phyloP scores from a whole-genome alignment of 2,888 invertebrate species.

The Andrena dorsata region DNA sequence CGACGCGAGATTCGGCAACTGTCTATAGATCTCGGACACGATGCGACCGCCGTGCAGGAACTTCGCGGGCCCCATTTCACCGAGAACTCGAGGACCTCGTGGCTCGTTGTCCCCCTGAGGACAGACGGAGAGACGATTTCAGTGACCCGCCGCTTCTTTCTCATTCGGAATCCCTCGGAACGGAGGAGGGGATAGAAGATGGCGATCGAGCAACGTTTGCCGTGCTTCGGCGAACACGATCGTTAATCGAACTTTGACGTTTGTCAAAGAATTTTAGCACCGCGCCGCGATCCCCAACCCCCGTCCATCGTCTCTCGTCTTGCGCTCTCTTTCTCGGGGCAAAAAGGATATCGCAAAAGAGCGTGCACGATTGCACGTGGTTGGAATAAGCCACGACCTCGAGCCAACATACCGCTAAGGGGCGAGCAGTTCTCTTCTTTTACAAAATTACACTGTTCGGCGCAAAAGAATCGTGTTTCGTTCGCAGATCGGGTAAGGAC shows the following conservation, averaged over 20 bases:
- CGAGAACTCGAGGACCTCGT: slow-evolving; percentile 57
- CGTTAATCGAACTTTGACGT: slow-evolving; percentile 8
- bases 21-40: slow-evolving; percentile 44
- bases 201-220: not conserved
- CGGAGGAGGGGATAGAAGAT: slow-evolving; percentile 26
- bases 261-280: not conserved
- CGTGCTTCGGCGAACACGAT: not conserved
- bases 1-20: slow-evolving; percentile 38
- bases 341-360: slow-evolving; percentile 15
- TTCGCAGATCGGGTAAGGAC: not conserved
- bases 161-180: not conserved
- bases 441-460: not conserved
- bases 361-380: slow-evolving; percentile 15
- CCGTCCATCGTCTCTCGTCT: slow-evolving; percentile 67
- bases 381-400: slow-evolving; percentile 7
- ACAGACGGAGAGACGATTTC: slow-evolving; percentile 74
- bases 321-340: slow-evolving; percentile 19
- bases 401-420: slow-evolving; percentile 2
- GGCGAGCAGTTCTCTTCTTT: not conserved
- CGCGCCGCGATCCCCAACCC: not conserved
- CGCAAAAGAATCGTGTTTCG: slow-evolving; percentile 2
- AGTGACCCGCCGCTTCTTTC: slow-evolving; percentile 22
- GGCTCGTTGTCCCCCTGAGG: slow-evolving; percentile 74
- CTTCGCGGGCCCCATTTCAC: slow-evolving; percentile 58
- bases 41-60: slow-evolving; percentile 35